Percentiles rank a stretch among this genome's conserved stretches.
These are phyloP conservation scores for Phyllotis vaccarum DNA, from an alignment of 2,797 vertebrate genomes.

Conservation along the genomic window DNA sequence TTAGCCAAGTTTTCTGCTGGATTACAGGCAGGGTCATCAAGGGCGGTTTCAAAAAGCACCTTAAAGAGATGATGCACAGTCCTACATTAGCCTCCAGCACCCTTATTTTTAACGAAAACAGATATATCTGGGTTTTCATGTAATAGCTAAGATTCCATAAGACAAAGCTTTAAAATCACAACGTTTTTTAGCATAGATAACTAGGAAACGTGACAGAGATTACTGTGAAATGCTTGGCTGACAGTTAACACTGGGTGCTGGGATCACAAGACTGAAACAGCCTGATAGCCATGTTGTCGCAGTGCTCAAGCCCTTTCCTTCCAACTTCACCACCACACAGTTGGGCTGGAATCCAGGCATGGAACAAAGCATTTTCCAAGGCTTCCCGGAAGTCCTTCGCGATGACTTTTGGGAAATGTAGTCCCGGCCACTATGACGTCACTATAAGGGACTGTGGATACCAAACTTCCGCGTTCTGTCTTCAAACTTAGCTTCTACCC, in stretches of 20 bases:
- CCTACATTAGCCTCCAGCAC: background rate
- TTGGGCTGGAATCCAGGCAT: background rate
- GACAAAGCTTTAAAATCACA: background rate
- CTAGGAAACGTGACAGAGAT: background rate
- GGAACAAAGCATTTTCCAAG: background rate
- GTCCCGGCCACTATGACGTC: background rate
- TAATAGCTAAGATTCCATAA: background rate
- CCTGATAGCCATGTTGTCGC: background rate
- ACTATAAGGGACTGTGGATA: background rate
- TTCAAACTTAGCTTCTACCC: background rate
- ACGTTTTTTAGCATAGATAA: background rate
- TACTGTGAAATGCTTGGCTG: background rate
- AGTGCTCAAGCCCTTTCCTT: background rate
- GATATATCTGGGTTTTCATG: background rate
- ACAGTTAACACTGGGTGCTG: background rate
- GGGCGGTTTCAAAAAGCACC: background rate
- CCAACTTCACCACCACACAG: background rate
- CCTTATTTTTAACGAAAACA: background rate
- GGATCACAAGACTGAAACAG: background rate
- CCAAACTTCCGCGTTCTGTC: background rate
- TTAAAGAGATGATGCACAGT: background rate
- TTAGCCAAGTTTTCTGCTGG: background rate
- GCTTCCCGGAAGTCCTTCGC: background rate
- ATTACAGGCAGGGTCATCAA: background rate
- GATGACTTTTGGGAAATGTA: slow-evolving; percentile 6